These are phyloP conservation scores for Aphelinus atriplicis DNA, from an alignment of 1,140 invertebrate species.

Conservation along the genomic window DNA sequence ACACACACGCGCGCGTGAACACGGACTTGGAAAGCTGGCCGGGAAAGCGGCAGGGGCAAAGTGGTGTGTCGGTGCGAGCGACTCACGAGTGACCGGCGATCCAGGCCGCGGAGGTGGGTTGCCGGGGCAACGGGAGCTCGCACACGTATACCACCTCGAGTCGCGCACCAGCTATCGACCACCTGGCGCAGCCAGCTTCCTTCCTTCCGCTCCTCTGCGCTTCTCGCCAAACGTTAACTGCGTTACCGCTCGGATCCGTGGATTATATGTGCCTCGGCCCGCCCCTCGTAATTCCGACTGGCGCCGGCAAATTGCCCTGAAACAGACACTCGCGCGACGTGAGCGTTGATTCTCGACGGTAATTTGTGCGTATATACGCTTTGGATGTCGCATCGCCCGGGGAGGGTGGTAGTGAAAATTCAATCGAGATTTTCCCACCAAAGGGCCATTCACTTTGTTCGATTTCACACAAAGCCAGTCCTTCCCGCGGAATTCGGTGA, in stretches of 20 bases:
- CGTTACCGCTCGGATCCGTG: not conserved
- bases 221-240: not conserved
- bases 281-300: not conserved
- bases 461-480: no score
- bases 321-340: no score
- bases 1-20: no score
- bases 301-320: no score
- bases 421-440: no score
- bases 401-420: no score
- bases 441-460: no score
- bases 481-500: no score
- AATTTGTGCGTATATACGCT: no score
- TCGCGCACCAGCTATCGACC: conserved; percentile 41
- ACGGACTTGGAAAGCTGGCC: no score
- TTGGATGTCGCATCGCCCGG: no score
- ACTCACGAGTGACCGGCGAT: conserved; percentile 22
- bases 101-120: conserved; percentile 46
- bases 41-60: not conserved
- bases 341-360: no score
- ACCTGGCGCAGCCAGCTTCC: conserved; percentile 34
- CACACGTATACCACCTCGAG: conserved; percentile 23
- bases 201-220: not conserved
- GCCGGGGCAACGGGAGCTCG: conserved; percentile 42
- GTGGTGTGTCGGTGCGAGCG: not conserved
- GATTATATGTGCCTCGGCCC: not conserved